phyloP scores from a whole-genome alignment of 2,888 invertebrate genomes.

The Dinocampus coccinellae region DNA sequence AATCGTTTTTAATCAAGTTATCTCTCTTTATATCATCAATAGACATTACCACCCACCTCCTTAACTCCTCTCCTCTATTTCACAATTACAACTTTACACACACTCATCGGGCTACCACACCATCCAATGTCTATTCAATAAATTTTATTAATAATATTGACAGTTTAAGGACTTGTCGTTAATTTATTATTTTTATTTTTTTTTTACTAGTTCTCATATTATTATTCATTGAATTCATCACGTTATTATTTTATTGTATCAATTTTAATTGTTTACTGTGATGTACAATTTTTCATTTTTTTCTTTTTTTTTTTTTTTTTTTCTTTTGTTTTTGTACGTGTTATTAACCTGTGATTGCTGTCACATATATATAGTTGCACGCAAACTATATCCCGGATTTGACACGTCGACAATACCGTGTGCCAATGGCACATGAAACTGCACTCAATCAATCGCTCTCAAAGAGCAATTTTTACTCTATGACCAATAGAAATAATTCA shows the following conservation, averaged over 20 bases:
- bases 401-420: slow-evolving; percentile 56
- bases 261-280: background rate
- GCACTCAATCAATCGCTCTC: slow-evolving; percentile 57
- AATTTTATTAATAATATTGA: background rate
- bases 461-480: slow-evolving; percentile 29
- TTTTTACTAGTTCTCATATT: background rate
- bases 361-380: slow-evolving; percentile 32
- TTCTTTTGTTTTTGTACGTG: background rate
- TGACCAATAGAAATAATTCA: background rate
- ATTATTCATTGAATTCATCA: background rate
- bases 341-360: slow-evolving; percentile 28
- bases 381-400: slow-evolving; percentile 33
- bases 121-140: background rate
- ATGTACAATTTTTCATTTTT: background rate
- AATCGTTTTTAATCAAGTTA: slow-evolving; percentile 38
- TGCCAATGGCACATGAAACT: slow-evolving; percentile 58
- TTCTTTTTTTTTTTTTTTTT: too few species aligned
- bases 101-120: background rate
- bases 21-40: background rate
- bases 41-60: too few species aligned
- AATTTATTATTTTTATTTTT: background rate
- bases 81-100: background rate
- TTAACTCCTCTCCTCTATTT: background rate
- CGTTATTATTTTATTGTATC: background rate
- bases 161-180: background rate